phyloP scores from a whole-genome alignment of 2,113 vertebrate species.

The Nothobranchius kuhntae region DNA sequence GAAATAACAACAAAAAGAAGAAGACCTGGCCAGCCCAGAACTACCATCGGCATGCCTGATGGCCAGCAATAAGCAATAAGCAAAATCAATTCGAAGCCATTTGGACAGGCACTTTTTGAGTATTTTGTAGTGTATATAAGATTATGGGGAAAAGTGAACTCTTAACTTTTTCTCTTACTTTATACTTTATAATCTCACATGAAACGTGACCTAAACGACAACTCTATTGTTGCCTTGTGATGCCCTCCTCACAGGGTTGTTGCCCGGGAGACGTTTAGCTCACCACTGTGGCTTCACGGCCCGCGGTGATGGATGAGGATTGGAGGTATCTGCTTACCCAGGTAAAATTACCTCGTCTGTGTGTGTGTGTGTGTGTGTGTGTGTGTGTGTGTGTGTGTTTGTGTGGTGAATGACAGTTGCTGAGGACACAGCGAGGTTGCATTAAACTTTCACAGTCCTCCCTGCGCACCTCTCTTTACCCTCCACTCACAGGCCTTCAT shows the following conservation, averaged over 20 bases:
- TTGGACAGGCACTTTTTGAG: no score
- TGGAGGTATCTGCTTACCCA: slow-evolving; percentile 64
- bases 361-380: slow-evolving; percentile 31
- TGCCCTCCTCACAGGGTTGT: slow-evolving; percentile 27
- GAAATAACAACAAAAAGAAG: no score
- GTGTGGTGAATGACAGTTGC: slow-evolving; percentile 31
- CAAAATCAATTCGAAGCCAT: no score
- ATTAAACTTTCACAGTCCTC: slow-evolving; percentile 69
- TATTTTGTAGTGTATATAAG: no score
- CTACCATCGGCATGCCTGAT: no score
- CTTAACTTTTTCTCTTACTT: no score
- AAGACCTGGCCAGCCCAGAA: no score
- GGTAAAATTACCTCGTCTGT: slow-evolving; percentile 63
- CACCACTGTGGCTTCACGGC: slow-evolving; percentile 15
- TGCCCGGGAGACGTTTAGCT: slow-evolving; percentile 58
- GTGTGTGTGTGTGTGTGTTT: slow-evolving; percentile 31
- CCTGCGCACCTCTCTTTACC: slow-evolving; percentile 26
- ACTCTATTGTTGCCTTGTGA: slow-evolving; percentile 27
- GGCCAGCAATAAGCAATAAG: no score
- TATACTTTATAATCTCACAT: neutral
- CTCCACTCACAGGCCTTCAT: slow-evolving; percentile 11
- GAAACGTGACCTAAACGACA: neutral
- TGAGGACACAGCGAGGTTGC: slow-evolving; percentile 30
- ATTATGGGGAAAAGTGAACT: no score
- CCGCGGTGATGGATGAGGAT: slow-evolving; percentile 47